These are phyloP conservation scores for Elgonia sp. DNA, from an alignment of 2,888 invertebrate genomes.

Conservation along the genomic window DNA sequence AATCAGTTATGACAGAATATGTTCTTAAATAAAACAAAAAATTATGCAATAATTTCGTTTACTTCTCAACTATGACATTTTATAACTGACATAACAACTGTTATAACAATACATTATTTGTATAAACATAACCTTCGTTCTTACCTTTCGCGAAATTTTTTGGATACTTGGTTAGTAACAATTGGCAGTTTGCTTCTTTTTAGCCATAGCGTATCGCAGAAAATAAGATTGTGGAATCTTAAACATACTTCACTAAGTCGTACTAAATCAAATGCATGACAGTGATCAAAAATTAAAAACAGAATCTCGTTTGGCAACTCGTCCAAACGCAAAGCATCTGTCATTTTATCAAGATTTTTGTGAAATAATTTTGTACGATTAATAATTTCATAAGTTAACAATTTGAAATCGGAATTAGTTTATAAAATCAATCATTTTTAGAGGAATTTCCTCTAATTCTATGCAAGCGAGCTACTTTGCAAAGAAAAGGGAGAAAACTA, in stretches of 20 bases:
- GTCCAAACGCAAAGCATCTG: slow-evolving; percentile 82
- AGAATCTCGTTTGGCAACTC: slow-evolving; percentile 87
- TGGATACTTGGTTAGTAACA: slow-evolving; percentile 85
- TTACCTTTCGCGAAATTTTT: slow-evolving; percentile 83
- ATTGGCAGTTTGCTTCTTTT: slow-evolving; percentile 82
- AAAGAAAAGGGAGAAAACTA: not conserved
- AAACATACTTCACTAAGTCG: slow-evolving; percentile 87
- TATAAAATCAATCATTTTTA: not conserved
- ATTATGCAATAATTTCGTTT: slow-evolving; percentile 5
- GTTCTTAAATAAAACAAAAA: no score
- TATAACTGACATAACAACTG: not conserved
- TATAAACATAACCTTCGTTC: slow-evolving; percentile 77
- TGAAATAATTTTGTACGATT: not conserved
- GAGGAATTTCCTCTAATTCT: no score
- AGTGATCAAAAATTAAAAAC: slow-evolving; percentile 88
- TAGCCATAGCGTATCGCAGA: slow-evolving; percentile 85
- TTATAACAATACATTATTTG: not conserved
- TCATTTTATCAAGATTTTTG: slow-evolving; percentile 79
- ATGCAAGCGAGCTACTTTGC: not conserved
- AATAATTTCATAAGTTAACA: slow-evolving; percentile 31
- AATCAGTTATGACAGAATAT: no score
- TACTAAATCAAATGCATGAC: slow-evolving; percentile 87
- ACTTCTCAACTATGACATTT: slow-evolving; percentile 19
- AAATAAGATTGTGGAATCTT: slow-evolving; percentile 87
- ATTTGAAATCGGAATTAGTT: slow-evolving; percentile 12